These are phyloP conservation scores for Indri indri DNA, from an alignment of 2,113 vertebrate genomes.

Conservation along the genomic window DNA sequence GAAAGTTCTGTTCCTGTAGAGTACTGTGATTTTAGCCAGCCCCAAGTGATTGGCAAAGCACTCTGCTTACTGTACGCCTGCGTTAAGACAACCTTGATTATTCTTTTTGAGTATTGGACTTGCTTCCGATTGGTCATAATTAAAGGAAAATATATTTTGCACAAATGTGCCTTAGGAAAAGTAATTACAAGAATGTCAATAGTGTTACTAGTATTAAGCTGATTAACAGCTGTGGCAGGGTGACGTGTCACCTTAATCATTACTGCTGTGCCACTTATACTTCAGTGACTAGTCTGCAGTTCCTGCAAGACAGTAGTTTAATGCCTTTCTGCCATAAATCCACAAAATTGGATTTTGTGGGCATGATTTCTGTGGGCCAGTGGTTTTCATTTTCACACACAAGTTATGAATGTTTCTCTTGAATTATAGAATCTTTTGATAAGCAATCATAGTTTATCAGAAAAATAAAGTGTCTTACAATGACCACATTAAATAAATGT, in stretches of 20 bases:
- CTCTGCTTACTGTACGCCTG: conserved; percentile 14
- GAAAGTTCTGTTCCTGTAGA: neutral
- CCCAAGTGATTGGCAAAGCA: neutral
- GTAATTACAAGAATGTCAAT: conserved; percentile 89
- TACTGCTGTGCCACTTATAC: conserved; percentile 84
- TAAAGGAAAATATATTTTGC: conserved; percentile 85
- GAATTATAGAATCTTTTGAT: conserved; percentile 90
- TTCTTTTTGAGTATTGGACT: conserved; percentile 63
- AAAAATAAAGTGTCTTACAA: conserved; percentile 88
- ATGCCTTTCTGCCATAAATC: conserved; percentile 88
- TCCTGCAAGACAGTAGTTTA: conserved; percentile 85
- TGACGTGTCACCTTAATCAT: conserved; percentile 85
- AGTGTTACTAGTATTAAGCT: conserved; percentile 86
- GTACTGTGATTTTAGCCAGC: neutral
- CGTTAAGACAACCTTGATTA: conserved; percentile 25
- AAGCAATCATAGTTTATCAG: conserved; percentile 89
- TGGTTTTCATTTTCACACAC: conserved; percentile 87
- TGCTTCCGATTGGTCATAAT: conserved; percentile 80
- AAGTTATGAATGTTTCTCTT: conserved; percentile 87
- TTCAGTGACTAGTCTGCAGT: conserved; percentile 83
- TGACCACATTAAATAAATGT: conserved; percentile 88
- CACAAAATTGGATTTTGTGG: conserved; percentile 89
- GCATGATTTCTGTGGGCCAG: conserved; percentile 86
- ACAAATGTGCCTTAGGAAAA: conserved; percentile 84
- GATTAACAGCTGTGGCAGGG: conserved; percentile 87